Base-by-base conservation (phyloP, 1,140 invertebrate genomes). In the Gryon sp. region DNA sequence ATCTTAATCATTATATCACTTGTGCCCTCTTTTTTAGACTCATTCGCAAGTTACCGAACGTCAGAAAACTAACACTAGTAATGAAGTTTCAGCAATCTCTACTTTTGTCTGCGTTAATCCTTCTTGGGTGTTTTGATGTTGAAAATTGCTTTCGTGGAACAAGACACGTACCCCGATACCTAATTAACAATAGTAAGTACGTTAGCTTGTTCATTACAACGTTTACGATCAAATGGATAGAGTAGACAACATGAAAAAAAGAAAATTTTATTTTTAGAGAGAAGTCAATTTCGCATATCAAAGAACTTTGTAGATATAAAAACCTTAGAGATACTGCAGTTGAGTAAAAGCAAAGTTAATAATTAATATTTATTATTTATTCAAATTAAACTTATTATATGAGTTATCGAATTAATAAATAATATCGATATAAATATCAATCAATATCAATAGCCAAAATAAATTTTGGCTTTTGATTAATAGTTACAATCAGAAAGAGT, bases 201-300 rank as follows among this genome's bases (percentile, higher is more conserved):
- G 65, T 50, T 20, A 41, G 50, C 48, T 52, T 43, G 52, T 55
- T 48, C 41, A 46, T 76, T 69, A 69, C 52, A 66, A 74, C 76
- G 59, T 79, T 80, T 76, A 72, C 65, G 69, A 65, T 68, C n/a
- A n/a, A n/a, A n/a, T n/a, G n/a, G n/a, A n/a, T n/a, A 68, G 72
- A 62, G 18, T 40, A 38, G 46, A 75, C 62, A 55, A 75, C 48
- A 62, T 68, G 72, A 60, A 45, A 45, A 16, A 50, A 34, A 22
- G 65, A 52, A 36, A 30, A 32, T 52, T 28, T 52, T 62, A 38
- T n/a, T n/a, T n/a, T n/a, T n/a, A n/a, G n/a, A n/a, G n/a, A n/a
- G n/a, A n/a, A 57, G 50, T 0, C 14, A 16, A 36, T 59, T 32
- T 7, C 24, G 18, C 5, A 19, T 22, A 19, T 16, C 24, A 36